These are phyloP conservation scores for Tricholaema leucomelas DNA, from an alignment of 2,113 vertebrate genomes.

Conservation along the genomic window DNA sequence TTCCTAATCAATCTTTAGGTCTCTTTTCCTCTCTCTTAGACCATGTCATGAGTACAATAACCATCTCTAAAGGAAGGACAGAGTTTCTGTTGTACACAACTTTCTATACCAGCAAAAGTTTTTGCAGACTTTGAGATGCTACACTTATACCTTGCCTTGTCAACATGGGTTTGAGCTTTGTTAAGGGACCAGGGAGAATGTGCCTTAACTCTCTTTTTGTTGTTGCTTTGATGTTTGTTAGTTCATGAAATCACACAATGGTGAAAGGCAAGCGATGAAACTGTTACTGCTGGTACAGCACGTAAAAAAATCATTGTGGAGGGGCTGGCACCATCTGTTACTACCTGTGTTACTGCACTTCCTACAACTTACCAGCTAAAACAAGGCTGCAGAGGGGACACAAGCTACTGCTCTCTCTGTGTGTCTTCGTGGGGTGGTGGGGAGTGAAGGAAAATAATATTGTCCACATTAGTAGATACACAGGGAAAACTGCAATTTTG, in stretches of 20 bases:
- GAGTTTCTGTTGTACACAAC: not conserved
- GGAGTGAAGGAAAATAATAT: conserved; percentile 31
- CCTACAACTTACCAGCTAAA: not conserved
- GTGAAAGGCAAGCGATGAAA: not conserved
- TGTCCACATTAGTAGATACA: conserved; percentile 4
- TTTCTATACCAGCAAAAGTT: not conserved
- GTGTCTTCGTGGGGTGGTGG: not conserved
- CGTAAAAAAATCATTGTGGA: not conserved
- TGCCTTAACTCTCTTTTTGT: not conserved
- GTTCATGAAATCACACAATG: not conserved
- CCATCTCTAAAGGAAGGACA: not conserved
- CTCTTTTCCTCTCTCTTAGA: not conserved
- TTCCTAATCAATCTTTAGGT: accelerated
- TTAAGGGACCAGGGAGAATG: not conserved
- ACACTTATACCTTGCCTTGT: not conserved
- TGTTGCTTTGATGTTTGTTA: not conserved
- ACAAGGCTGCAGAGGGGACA: not conserved
- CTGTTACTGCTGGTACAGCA: not conserved
- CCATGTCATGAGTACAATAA: not conserved
- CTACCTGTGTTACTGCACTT: not conserved
- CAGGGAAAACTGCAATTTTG: conserved; percentile 54
- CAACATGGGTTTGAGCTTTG: not conserved
- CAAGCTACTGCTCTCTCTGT: not conserved
- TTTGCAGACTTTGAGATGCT: not conserved
- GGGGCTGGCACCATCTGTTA: conserved; percentile 2